A percentile compares a stretch with the other conserved stretches of the same genome.
phyloP scores from a whole-genome alignment of 1,140 invertebrate species.

The Matsumurasca onukii region DNA sequence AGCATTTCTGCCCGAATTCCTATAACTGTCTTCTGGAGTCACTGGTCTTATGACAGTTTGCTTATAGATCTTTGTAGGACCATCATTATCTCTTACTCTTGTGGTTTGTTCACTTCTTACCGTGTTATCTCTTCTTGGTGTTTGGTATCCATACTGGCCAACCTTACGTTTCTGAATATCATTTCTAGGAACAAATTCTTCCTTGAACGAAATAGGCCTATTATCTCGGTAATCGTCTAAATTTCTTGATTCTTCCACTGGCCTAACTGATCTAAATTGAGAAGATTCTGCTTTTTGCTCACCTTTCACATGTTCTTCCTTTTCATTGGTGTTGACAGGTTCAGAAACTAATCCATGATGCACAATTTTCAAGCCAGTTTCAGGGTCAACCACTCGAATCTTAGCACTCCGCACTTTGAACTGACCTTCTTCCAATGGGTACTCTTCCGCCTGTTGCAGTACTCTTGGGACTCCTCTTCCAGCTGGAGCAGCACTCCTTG shows the following conservation, averaged over 20 bases:
- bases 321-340: neutral
- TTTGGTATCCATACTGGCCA: slow-evolving; percentile 17
- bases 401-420: neutral
- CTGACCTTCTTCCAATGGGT: neutral
- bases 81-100: slow-evolving; percentile 7
- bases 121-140: slow-evolving; percentile 10
- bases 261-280: too few relatives aligned
- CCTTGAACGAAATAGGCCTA: too few relatives aligned
- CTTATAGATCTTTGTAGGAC: slow-evolving; percentile 10
- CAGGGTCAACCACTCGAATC: slow-evolving; percentile 2
- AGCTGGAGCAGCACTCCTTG: too few relatives aligned
- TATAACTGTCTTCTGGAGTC: neutral
- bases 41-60: neutral
- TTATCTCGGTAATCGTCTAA: too few relatives aligned
- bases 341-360: neutral
- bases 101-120: slow-evolving; percentile 10
- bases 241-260: too few relatives aligned
- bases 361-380: slow-evolving; percentile 7
- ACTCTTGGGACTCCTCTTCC: too few relatives aligned
- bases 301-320: neutral
- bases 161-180: neutral
- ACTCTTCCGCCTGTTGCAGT: too few relatives aligned
- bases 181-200: neutral
- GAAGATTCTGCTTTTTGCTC: neutral
- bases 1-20: neutral